Base-by-base conservation (phyloP, 2,888 invertebrate species). In the Linnaemya tessellans region DNA sequence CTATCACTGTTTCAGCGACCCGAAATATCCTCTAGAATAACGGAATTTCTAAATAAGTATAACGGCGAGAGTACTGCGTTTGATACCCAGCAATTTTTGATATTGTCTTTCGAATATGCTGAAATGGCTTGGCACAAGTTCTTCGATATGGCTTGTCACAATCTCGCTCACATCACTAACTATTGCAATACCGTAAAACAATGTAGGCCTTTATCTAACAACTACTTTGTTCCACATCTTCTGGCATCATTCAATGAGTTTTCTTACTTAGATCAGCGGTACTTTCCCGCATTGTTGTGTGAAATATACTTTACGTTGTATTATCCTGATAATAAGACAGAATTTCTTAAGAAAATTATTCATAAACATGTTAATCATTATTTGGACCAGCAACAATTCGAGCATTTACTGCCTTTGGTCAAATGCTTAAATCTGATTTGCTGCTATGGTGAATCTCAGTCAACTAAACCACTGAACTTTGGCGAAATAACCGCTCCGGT, bases 401-500 rank as follows among this genome's bases (percentile, higher is more conserved):
- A 80, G 0, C 77, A 86, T 54, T 65, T 91, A 58, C 30, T 89
- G 10, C 88, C 88, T 9, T 77, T 90, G 58, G 86, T 90, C 0
- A 90, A 89, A 41, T 87, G 89, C 15, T 80, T 91, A 13, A 88
- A 89, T 79, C 74, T 89, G n/a, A 89, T 91, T 49, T 87, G 88
- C 2, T 43, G 54, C 2, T 84, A 84, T 38, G 77, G 86, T 2
- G 87, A 87, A 56, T 86, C 87, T 13, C 88, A 88, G 8, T 68
- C 77, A 2, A 49, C 87, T 41, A 88, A 89, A 22, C 75, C 81
- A 0, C 68, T 89, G 5, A 87, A 88, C 60, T 90, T 91, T 79
- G 89, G 88, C 3, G 89, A 89, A 78, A 87, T 89, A 30, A 89
- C 90, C 38, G 88, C 91, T 20, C 91, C 91, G 0, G 88, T 91